Conservation (phyloP, 2,797 vertebrate species). For the Crocidura indochinensis region DNA sequence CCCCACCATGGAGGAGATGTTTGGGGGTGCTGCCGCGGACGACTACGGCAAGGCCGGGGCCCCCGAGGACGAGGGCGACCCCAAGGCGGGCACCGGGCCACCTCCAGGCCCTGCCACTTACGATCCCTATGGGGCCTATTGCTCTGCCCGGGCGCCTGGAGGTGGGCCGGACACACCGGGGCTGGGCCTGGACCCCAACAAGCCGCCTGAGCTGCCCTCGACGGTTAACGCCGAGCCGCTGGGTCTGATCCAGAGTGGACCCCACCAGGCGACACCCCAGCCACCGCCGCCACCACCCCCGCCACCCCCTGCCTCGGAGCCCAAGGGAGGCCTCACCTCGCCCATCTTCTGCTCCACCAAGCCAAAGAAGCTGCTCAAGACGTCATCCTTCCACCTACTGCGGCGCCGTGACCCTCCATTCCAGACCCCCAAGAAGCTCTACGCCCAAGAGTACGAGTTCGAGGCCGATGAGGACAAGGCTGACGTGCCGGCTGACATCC, state of each 20-base stretch:
- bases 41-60: constrained; percentile 93
- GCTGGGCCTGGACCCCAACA: constrained; percentile 94
- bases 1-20: constrained; percentile 99
- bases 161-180: constrained; percentile 88
- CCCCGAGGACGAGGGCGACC: constrained; percentile 63
- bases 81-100: constrained; percentile 66
- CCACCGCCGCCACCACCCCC: constrained; percentile 79
- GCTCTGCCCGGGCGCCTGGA: constrained; percentile 53
- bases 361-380: constrained; percentile 97
- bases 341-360: constrained; percentile 97
- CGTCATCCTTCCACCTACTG: constrained; percentile 96
- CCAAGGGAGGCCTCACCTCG: constrained; percentile 93
- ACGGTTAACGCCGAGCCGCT: constrained; percentile 97
- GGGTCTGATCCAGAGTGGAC: constrained; percentile 94
- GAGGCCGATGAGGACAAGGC: constrained; percentile 97
- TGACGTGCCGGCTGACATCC: constrained; percentile 95
- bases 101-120: constrained; percentile 63
- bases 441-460: constrained; percentile 98
- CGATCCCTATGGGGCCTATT: constrained; percentile 83
- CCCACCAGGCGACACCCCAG: constrained; percentile 66
- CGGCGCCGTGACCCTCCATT: constrained; percentile 95
- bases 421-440: constrained; percentile 95
- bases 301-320: constrained; percentile 84
- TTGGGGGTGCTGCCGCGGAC: constrained; percentile 92
- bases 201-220: constrained; percentile 95